A percentile compares a stretch with the other conserved stretches of the same genome.
Conservation (phyloP, 2,113 vertebrate genomes). For the Ammospiza nelsoni region DNA sequence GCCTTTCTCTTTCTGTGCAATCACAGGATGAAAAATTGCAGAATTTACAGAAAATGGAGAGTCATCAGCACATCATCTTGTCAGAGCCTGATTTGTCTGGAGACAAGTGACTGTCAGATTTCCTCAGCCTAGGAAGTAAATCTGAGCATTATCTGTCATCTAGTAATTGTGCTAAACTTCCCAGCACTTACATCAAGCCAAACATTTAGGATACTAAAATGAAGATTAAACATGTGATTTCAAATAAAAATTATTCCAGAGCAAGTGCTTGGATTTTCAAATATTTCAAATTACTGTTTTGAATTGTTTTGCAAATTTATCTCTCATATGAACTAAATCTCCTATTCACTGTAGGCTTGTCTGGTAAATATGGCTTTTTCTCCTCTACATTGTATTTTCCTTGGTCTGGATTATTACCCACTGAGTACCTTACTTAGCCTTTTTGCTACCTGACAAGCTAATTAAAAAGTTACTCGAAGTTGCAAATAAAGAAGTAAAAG, state of each 20-base stretch:
- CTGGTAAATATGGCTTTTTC: background rate
- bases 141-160: background rate
- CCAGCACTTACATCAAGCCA: background rate
- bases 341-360: background rate
- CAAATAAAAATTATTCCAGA: background rate
- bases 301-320: background rate
- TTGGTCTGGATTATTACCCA: background rate
- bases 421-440: background rate
- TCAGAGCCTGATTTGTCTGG: background rate
- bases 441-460: background rate
- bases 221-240: background rate
- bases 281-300: background rate
- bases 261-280: background rate
- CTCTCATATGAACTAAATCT: background rate
- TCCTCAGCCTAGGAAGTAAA: background rate
- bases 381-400: background rate
- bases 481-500: background rate
- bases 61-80: conserved; percentile 8
- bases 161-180: background rate
- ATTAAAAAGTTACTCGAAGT: background rate
- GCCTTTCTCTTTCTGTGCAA: conserved; percentile 4
- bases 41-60: conserved; percentile 26
- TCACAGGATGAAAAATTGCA: conserved; percentile 28
- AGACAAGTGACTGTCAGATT: background rate
- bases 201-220: background rate